Evolutionary conservation across 2,888 invertebrate species (phyloP).

Genomic region (Netelia inedita): DNA sequence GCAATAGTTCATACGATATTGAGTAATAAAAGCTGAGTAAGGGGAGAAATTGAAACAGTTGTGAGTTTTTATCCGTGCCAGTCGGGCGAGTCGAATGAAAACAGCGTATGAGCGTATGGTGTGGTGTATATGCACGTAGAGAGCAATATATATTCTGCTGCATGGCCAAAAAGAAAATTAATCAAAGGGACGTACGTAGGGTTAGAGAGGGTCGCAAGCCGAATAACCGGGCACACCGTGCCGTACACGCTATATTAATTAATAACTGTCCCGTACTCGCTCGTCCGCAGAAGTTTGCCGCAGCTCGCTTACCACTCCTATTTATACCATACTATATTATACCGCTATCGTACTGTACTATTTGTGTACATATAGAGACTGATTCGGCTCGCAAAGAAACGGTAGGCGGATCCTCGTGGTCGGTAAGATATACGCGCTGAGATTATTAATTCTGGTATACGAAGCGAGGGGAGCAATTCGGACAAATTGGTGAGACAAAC

Average conservation of each 20-base stretch:
- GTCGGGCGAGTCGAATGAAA: conserved; percentile 14
- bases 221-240: conserved; percentile 36
- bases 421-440: conserved; percentile 56
- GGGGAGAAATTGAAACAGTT: conserved; percentile 18
- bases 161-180: conserved; percentile 64
- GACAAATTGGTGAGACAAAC: conserved; percentile 41
- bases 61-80: conserved; percentile 12
- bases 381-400: conserved; percentile 53
- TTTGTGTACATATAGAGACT: conserved; percentile 34
- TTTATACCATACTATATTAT: conserved; percentile 47
- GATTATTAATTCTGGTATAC: conserved; percentile 57
- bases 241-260: conserved; percentile 65
- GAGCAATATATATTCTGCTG: conserved; percentile 10
- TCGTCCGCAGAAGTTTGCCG: conserved; percentile 60
- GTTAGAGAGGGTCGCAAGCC: conserved; percentile 44
- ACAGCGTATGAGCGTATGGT: conserved; percentile 5
- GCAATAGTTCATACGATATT: neutral
- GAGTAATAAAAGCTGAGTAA: conserved; percentile 30
- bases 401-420: conserved; percentile 51
- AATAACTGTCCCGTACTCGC: conserved; percentile 65
- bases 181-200: conserved; percentile 58
- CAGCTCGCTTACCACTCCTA: conserved; percentile 49
- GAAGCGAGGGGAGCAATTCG: conserved; percentile 19
- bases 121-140: neutral
- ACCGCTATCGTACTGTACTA: neutral